Evolutionary conservation across 2,113 vertebrate species (phyloP).

Genomic region (Plotosus lineatus): DNA sequence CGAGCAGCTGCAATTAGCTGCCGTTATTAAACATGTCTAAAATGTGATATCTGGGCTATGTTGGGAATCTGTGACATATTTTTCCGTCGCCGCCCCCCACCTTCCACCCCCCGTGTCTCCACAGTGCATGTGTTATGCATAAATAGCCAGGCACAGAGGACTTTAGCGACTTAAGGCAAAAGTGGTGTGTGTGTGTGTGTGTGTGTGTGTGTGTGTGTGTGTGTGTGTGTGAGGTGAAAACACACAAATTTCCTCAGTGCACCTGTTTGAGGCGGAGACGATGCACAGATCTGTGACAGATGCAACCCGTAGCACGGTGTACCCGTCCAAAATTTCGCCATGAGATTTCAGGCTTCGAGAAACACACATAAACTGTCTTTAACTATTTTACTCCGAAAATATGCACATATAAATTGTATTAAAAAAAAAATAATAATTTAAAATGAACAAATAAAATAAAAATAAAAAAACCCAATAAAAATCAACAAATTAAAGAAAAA

Average conservation of each 20-base stretch:
- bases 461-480: too few species aligned
- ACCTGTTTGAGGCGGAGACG: conserved; percentile 25
- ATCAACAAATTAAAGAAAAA: background rate
- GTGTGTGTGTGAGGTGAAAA: conserved; percentile 46
- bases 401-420: too few species aligned
- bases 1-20: conserved; percentile 52
- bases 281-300: conserved; percentile 15
- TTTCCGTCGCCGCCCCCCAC: background rate
- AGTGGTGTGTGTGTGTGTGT: conserved; percentile 43
- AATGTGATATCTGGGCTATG: conserved; percentile 51
- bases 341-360: background rate
- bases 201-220: conserved; percentile 37
- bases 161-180: conserved; percentile 32
- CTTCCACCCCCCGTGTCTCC: background rate
- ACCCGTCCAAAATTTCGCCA: background rate
- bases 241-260: conserved; percentile 30
- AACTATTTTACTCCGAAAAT: too few species aligned
- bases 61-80: conserved; percentile 45
- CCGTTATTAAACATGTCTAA: conserved; percentile 54
- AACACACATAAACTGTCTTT: too few species aligned
- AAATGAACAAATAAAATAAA: too few species aligned
- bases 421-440: too few species aligned
- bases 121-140: conserved; percentile 26
- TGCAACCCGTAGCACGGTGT: background rate
- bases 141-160: conserved; percentile 43